Evolutionary conservation across 2,888 invertebrate species (phyloP).

Genomic region (Lacanobia wlatinum): DNA sequence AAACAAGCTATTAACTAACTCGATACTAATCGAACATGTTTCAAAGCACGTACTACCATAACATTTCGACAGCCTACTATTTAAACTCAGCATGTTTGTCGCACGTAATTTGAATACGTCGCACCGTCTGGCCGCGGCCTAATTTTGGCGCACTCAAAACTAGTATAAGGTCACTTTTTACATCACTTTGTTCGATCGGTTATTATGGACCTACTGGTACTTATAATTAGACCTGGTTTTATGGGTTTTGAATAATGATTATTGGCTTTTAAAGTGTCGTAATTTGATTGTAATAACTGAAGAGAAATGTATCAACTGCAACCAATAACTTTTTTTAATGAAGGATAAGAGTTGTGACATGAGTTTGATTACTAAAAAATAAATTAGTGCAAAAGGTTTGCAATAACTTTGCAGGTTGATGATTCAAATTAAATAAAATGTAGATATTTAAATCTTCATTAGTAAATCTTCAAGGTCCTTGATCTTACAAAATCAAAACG

Average conservation of each 20-base stretch:
- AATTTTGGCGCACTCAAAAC: slow-evolving; percentile 51
- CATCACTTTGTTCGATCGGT: slow-evolving; percentile 40
- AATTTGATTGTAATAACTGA: slow-evolving; percentile 1
- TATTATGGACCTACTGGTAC: slow-evolving; percentile 6
- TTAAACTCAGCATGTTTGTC: slow-evolving; percentile 40
- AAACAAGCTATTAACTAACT: not conserved
- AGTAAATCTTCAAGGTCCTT: not conserved
- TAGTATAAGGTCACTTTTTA: slow-evolving; percentile 63
- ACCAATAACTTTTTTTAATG: not conserved
- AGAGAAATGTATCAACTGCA: slow-evolving; percentile 12
- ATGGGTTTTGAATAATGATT: slow-evolving; percentile 42
- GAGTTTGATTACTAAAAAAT: not conserved
- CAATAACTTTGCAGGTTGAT: not conserved
- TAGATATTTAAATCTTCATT: not conserved
- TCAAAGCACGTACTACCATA: slow-evolving; percentile 15
- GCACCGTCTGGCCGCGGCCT: slow-evolving; percentile 45
- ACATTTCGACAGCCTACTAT: slow-evolving; percentile 40
- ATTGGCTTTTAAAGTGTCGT: slow-evolving; percentile 30
- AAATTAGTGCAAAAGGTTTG: not conserved
- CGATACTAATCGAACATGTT: slow-evolving; percentile 11
- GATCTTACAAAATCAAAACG: not conserved
- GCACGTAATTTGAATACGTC: slow-evolving; percentile 45
- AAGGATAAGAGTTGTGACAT: not conserved
- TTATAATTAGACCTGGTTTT: slow-evolving; percentile 31
- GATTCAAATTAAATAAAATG: not conserved